Evolutionary conservation across 2,888 invertebrate genomes (phyloP).

Genomic region (Lathronympha strigana): DNA sequence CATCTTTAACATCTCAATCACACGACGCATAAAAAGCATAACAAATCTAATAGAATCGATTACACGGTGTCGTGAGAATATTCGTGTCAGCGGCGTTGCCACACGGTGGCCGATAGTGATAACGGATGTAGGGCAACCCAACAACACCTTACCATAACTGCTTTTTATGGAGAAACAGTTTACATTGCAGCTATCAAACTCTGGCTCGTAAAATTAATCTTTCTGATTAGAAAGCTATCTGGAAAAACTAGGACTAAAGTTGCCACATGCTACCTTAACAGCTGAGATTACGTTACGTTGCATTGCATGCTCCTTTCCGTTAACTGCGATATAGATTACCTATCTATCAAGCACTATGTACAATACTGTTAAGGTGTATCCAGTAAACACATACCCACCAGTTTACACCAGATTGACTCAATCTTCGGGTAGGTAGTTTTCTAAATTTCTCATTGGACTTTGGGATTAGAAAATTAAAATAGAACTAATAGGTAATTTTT

Average conservation of each 20-base stretch:
- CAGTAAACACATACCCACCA: too few species aligned
- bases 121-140: constrained; percentile 56
- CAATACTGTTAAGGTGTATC: too few species aligned
- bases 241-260: constrained; percentile 23
- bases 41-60: constrained; percentile 58
- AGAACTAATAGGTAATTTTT: too few species aligned
- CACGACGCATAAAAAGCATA: constrained; percentile 49
- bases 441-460: too few species aligned
- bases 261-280: constrained; percentile 14
- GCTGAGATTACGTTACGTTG: constrained; percentile 9
- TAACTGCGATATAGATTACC: not conserved
- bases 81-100: constrained; percentile 56
- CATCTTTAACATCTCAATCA: constrained; percentile 41
- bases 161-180: constrained; percentile 39
- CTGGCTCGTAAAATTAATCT: constrained; percentile 28
- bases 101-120: constrained; percentile 60
- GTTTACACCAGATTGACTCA: too few species aligned
- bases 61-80: constrained; percentile 66
- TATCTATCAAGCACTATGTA: too few species aligned
- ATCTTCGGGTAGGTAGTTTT: too few species aligned
- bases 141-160: constrained; percentile 33
- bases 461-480: too few species aligned
- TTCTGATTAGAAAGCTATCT: constrained; percentile 32
- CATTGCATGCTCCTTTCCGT: not conserved
- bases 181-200: constrained; percentile 29